Conservation (phyloP, 2,888 invertebrate genomes). For the Drosophila macrothrix region DNA sequence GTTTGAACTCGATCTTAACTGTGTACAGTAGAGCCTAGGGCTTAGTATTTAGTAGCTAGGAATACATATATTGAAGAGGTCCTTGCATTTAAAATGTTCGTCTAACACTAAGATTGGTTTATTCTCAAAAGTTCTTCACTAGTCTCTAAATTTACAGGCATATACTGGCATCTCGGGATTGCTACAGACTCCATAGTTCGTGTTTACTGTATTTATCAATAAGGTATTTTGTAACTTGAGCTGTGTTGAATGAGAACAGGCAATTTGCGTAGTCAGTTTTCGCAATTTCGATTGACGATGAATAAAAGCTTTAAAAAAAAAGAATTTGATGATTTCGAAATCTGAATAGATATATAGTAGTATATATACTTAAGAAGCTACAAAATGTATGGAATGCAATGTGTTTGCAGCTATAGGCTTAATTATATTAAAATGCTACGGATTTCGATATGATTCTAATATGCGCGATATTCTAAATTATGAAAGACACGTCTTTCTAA, state of each 20-base stretch:
- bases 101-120: constrained; percentile 43
- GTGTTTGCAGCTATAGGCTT: background rate
- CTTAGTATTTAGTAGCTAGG: constrained; percentile 44
- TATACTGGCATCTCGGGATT: constrained; percentile 67
- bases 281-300: background rate
- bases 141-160: constrained; percentile 71
- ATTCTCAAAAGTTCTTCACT: constrained; percentile 36
- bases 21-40: constrained; percentile 43
- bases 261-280: background rate
- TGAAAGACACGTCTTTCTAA: background rate
- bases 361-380: background rate
- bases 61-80: constrained; percentile 42
- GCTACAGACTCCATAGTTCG: constrained; percentile 35
- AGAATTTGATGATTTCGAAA: background rate
- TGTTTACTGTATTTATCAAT: constrained; percentile 39
- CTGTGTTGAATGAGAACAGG: constrained; percentile 4
- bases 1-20: constrained; percentile 42
- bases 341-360: background rate
- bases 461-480: background rate
- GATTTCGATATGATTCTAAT: background rate
- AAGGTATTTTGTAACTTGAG: constrained; percentile 23
- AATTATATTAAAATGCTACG: background rate
- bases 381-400: background rate
- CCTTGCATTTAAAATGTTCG: constrained; percentile 59
- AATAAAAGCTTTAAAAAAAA: background rate